phyloP scores from a whole-genome alignment of 2,113 vertebrate species.

The Syrmaticus mikado region DNA sequence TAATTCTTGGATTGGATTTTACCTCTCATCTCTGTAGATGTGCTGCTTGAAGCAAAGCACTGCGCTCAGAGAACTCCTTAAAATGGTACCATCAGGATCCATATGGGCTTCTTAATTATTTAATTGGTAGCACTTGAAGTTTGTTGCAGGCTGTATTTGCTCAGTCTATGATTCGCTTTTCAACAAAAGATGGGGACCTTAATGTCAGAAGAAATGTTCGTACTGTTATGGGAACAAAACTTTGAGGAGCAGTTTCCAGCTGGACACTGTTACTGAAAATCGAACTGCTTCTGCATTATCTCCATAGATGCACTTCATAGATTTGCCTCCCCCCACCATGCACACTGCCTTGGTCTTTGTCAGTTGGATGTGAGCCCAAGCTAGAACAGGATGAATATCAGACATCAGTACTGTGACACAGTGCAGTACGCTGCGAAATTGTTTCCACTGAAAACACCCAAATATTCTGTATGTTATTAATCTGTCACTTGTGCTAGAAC shows the following conservation, averaged over 20 bases:
- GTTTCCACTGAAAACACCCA: not conserved
- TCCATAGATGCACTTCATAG: not conserved
- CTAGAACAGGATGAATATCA: not conserved
- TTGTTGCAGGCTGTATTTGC: not conserved
- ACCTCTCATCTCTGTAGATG: not conserved
- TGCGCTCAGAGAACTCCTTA: not conserved
- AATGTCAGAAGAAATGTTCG: rapidly evolving
- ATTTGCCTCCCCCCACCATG: rapidly evolving
- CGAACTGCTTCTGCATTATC: not conserved
- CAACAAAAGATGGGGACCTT: not conserved
- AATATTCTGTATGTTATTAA: not conserved
- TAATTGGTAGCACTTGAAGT: not conserved
- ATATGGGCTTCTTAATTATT: not conserved
- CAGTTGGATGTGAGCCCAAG: not conserved
- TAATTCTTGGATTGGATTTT: not conserved
- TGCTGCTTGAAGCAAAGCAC: not conserved
- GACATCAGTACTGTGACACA: not conserved
- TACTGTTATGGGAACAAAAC: not conserved
- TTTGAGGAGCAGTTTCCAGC: not conserved
- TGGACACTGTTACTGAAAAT: not conserved
- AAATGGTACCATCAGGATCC: not conserved
- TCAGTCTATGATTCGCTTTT: not conserved
- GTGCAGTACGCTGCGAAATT: not conserved
- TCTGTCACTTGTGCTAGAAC: not conserved
- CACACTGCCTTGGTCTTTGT: rapidly evolving